phyloP scores from a whole-genome alignment of 2,113 vertebrate species.

The Zosterops japonicus region DNA sequence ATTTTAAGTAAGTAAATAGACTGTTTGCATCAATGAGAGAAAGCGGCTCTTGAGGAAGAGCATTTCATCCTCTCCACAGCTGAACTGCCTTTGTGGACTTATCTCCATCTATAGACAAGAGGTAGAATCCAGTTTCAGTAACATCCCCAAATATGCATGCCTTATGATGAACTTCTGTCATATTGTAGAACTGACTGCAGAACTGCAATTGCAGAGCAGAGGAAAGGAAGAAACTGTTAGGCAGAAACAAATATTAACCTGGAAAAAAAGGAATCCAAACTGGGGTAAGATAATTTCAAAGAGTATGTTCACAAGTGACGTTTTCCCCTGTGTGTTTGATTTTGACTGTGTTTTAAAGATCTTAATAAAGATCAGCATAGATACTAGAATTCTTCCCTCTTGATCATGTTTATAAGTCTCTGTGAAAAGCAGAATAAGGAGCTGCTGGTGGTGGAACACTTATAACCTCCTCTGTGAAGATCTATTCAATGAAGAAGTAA shows the following conservation, averaged over 20 bases:
- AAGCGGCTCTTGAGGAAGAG: neutral
- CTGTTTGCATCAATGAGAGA: neutral
- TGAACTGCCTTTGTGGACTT: neutral
- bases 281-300: neutral
- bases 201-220: neutral
- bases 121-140: neutral
- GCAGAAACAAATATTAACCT: neutral
- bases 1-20: neutral
- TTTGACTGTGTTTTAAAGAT: neutral
- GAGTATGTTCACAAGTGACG: neutral
- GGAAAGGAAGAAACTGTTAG: neutral
- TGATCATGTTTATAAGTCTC: neutral
- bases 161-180: neutral
- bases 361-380: neutral
- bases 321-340: neutral
- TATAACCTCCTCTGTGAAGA: neutral
- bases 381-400: neutral
- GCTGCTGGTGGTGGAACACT: neutral
- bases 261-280: neutral
- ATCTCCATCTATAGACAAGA: rapidly evolving
- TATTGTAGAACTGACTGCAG: neutral
- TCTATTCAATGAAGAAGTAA: neutral
- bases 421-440: neutral
- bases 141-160: neutral
- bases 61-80: neutral